Conservation (phyloP, 2,797 vertebrate species). For the Xenopus petersii region DNA sequence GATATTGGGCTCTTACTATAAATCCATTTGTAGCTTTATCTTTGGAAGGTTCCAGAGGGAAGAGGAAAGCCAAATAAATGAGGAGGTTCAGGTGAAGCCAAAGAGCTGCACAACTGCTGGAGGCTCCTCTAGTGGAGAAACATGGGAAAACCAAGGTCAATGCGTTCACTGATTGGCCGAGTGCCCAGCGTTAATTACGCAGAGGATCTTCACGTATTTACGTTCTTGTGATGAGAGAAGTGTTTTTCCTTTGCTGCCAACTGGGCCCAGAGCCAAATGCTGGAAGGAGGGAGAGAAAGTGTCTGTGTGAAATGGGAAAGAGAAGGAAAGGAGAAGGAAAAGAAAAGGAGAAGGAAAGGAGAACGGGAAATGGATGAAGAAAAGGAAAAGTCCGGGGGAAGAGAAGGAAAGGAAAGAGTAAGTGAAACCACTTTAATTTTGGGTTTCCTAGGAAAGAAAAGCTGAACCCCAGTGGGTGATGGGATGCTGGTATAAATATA, state of each 20-base stretch:
- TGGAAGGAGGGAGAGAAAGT: neutral
- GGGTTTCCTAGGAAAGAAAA: too few species aligned
- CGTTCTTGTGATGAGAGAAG: constrained; percentile 20
- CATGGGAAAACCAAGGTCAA: constrained; percentile 4
- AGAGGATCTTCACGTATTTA: constrained; percentile 28
- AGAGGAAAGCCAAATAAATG: too few species aligned
- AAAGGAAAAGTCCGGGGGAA: neutral
- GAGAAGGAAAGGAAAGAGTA: neutral
- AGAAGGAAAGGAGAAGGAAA: neutral
- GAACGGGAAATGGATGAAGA: neutral
- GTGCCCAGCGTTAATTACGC: constrained; percentile 17
- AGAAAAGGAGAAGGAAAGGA: neutral
- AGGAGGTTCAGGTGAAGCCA: neutral
- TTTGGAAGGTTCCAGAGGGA: too few species aligned
- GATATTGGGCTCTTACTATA: too few species aligned
- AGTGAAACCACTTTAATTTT: too few species aligned
- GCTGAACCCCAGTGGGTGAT: too few species aligned
- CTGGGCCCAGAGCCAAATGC: constrained; percentile 6
- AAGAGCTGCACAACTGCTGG: neutral
- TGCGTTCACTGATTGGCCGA: constrained; percentile 33
- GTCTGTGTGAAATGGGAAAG: neutral
- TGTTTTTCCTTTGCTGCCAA: constrained; percentile 12
- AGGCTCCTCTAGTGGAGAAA: constrained; percentile 4
- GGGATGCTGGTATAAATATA: too few species aligned
- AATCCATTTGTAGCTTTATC: too few species aligned